phyloP scores from a whole-genome alignment of 92 coral and sea anemone species.

The Virgularia gustaviana region DNA sequence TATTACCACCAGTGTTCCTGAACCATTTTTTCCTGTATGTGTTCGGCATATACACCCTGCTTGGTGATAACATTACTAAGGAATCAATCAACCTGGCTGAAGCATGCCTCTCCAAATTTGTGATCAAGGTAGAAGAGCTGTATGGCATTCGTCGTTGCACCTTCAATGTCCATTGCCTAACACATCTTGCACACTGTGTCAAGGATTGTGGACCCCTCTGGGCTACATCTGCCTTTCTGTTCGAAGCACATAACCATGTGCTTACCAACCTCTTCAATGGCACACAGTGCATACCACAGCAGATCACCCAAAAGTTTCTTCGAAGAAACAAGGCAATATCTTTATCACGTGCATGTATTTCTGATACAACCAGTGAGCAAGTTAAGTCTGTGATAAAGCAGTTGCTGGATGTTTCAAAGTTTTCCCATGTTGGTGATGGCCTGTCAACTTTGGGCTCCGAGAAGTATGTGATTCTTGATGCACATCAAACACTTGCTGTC shows the following conservation, averaged over 20 bases:
- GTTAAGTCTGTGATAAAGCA: neutral
- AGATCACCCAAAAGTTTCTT: slow-evolving; percentile 14
- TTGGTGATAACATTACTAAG: slow-evolving; percentile 6
- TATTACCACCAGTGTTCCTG: neutral
- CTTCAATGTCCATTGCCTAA: slow-evolving; percentile 17
- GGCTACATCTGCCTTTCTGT: slow-evolving; percentile 8
- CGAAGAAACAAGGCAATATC: slow-evolving; percentile 14
- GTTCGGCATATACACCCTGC: slow-evolving; percentile 10
- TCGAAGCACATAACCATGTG: slow-evolving; percentile 21
- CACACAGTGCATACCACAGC: slow-evolving; percentile 18
- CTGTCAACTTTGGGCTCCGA: slow-evolving; percentile 6
- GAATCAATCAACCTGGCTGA: slow-evolving; percentile 22
- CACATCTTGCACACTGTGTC: slow-evolving; percentile 30
- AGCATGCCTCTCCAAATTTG: slow-evolving; percentile 1
- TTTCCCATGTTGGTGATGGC: neutral
- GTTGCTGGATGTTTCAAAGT: neutral
- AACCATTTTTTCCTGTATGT: slow-evolving; percentile 6
- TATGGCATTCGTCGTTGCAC: slow-evolving; percentile 9
- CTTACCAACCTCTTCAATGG: no score
- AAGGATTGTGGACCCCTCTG: slow-evolving; percentile 29
- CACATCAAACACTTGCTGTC: slow-evolving; percentile 9
- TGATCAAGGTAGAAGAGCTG: slow-evolving; percentile 1
- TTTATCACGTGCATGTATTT: neutral
- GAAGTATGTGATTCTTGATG: slow-evolving; percentile 2
- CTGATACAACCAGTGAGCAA: slow-evolving; percentile 3